Evolutionary conservation across 2,888 invertebrate genomes (phyloP).

Genomic region (Ophion costatus): DNA sequence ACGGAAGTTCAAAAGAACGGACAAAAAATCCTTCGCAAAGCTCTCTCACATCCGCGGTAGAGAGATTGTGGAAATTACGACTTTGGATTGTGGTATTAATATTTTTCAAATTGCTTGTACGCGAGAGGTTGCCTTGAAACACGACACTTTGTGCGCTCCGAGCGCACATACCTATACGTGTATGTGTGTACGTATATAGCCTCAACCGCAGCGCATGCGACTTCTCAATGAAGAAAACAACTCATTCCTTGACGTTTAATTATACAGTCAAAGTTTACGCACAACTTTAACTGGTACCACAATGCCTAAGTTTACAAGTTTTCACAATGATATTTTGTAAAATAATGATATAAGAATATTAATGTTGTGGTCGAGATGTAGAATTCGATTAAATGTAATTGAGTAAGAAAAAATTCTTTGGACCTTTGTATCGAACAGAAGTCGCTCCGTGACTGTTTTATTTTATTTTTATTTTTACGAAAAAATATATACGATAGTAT

Average conservation of each 20-base stretch:
- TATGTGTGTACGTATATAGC: neutral
- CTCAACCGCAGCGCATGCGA: neutral
- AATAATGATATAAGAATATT: too few relatives aligned
- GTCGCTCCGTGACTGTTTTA: too few relatives aligned
- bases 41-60: neutral
- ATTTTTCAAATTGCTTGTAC: neutral
- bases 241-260: neutral
- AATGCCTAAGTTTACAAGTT: neutral
- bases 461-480: too few relatives aligned
- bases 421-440: too few relatives aligned
- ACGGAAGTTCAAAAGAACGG: neutral
- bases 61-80: neutral
- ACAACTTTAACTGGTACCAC: neutral
- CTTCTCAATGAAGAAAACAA: neutral
- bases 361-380: too few relatives aligned
- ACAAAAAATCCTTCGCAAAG: neutral
- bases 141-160: neutral
- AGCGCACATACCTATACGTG: neutral
- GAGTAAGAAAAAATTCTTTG: too few relatives aligned
- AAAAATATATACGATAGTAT: too few relatives aligned
- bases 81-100: neutral
- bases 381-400: too few relatives aligned
- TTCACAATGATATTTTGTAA: neutral
- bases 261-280: neutral
- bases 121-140: neutral